A percentile compares a stretch with the other conserved stretches of the same genome.
Conservation (phyloP, 1,140 invertebrate genomes). For the Hylaeus anthracinus region DNA sequence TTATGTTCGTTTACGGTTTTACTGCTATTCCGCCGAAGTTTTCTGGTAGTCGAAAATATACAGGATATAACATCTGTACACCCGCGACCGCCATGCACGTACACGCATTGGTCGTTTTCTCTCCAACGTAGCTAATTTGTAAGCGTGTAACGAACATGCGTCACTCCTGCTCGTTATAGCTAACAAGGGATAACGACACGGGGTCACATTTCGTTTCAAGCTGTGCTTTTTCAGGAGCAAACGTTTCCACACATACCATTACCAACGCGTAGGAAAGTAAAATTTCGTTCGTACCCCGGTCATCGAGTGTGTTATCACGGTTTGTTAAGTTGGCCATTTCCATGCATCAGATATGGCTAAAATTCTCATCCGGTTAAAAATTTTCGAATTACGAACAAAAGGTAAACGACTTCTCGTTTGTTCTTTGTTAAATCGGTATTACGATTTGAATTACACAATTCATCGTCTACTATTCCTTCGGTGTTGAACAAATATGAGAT, state of each 20-base stretch:
- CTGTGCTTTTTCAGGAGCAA: slow-evolving; percentile 44
- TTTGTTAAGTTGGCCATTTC: background rate
- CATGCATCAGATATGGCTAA: too few species aligned
- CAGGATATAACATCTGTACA: background rate
- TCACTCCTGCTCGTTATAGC: slow-evolving; percentile 70
- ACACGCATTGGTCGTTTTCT: slow-evolving; percentile 27
- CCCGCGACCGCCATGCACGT: background rate
- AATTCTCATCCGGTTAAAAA: background rate
- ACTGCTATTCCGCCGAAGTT: background rate
- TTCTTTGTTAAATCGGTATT: too few species aligned
- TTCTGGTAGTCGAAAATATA: background rate
- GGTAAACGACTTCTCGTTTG: too few species aligned
- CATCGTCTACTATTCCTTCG: too few species aligned
- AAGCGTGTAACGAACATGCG: slow-evolving; percentile 70
- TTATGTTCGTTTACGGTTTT: background rate
- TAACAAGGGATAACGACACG: slow-evolving; percentile 75
- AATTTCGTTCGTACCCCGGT: slow-evolving; percentile 5
- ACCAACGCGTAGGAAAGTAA: background rate
- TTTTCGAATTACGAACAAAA: background rate
- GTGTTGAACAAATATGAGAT: too few species aligned
- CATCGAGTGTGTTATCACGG: background rate
- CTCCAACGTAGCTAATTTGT: slow-evolving; percentile 68
- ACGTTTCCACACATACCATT: slow-evolving; percentile 14
- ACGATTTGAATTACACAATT: too few species aligned
- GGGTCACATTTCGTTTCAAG: slow-evolving; percentile 54